Base-by-base conservation (phyloP, 2,797 vertebrate genomes). In the Pipistrellus pygmaeus region DNA sequence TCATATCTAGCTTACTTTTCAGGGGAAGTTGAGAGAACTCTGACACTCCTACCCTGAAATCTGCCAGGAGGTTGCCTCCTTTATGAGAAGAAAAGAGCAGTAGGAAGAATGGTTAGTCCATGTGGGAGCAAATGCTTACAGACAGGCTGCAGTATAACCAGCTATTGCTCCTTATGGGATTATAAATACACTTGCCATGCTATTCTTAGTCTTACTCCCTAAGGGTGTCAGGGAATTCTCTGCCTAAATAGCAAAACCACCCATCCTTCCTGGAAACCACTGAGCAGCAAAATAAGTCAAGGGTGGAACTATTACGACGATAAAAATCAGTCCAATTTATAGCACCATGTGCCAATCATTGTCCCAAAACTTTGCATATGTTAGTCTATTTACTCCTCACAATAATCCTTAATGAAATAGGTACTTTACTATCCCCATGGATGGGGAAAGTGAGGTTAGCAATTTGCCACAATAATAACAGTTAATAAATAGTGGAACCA, bases 221-320 rank as follows among this genome's bases (percentile, higher is more conserved):
- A 84, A 62, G 80, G 25, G 55, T n/a, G 32, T 93, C 60, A 86
- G 71, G 73, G 73, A 92, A 93, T 89, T 93, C 64, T 84, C 68
- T 17, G 32, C 48, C 41, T 85, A 41, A 90, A 76, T 66, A 71
- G 60, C 0, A 14, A 93, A 94, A 89, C 12, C 15, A 77, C 4
- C 3, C 5, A 44, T 73, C 23, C 73, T 57, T 76, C 60, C 69
- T 88, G 83, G 93, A 94, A 66, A 64, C 38, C 86, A 62, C 30
- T 48, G 53, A 68, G 51, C 27, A 90, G 51, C 11, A 73, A 66
- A 0, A 41, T 44, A 89, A 68, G n/a, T 21, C n/a, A 68, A 23
- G 0, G 18, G 35, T 85, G 18, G 41, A 18, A 1, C 55, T 62
- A 64, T 41, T 38, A 83, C 23, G 46, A 41, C 25, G 73, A 84